Base-by-base conservation (phyloP, 2,888 invertebrate genomes). In the Ceramica pisi region DNA sequence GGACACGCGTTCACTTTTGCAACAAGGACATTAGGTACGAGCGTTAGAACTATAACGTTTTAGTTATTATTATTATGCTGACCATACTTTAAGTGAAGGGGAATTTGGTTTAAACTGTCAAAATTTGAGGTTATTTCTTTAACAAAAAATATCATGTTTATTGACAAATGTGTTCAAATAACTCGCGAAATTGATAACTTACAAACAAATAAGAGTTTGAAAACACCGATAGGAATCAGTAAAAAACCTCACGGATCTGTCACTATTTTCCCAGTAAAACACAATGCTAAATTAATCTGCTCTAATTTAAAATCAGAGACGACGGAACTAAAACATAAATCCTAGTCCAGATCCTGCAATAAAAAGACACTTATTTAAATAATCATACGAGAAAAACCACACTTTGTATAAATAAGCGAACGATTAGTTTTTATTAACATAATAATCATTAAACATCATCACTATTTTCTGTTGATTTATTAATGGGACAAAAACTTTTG, bases 1-100 rank as follows among this genome's bases (percentile, higher is more conserved):
- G 90, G 89, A 90, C 90, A 88, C 9, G 88, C 91, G 84, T 91
- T 91, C 91, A 86, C 91, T 91, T 90, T 89, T 88, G 85, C 81
- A 65, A 75, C 91, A 90, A 91, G 91, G 91, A 87, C 90, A 82
- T 63, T 77, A 48, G 35, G 79, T 85, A 82, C 78, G 63, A 57
- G 69, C 59, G 44, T 78, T 81, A 82, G 81, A 80, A 75, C 68
- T 74, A 68, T 70, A 72, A 46, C 61, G 26, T 78, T 21, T 71
- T 76, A 70, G 67, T 83, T 66, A 79, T 81, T 71, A 62, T 77
- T 79, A 68, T 72, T 70, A 51, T 74, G 62, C 71, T 75, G 55
- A 46, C 75, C 38, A 67, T 82, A 77, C 73, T 73, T 72, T 77
- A 71, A 71, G 84, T 82, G 84, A 84, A 84, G 73, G 84, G 80